Evolutionary conservation across 2,888 invertebrate species (phyloP).

Genomic region (Rhodophaea formosa): DNA sequence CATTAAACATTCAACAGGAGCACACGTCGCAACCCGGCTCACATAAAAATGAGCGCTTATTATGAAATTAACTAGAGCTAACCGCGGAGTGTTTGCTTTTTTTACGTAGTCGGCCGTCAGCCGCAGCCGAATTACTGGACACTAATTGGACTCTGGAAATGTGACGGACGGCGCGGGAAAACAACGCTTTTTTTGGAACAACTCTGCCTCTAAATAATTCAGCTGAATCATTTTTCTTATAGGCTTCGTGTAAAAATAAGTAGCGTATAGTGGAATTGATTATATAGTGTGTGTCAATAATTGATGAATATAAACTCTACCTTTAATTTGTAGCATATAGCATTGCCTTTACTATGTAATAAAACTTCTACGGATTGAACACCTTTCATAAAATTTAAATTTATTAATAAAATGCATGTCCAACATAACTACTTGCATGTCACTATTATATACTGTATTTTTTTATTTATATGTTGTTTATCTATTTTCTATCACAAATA

Average conservation of each 20-base stretch:
- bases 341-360: too few species aligned
- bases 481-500: too few species aligned
- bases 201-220: constrained; percentile 40
- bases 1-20: constrained; percentile 72
- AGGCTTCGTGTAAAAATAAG: constrained; percentile 18
- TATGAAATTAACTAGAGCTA: constrained; percentile 76
- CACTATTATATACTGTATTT: too few species aligned
- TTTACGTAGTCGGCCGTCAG: constrained; percentile 69
- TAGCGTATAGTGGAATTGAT: constrained; percentile 11
- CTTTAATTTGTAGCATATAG: too few species aligned
- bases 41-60: constrained; percentile 79
- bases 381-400: too few species aligned
- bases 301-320: too few species aligned
- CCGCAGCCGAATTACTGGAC: constrained; percentile 75
- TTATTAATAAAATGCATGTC: too few species aligned
- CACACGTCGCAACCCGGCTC: constrained; percentile 61
- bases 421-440: too few species aligned
- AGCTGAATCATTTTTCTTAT: constrained; percentile 39
- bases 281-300: too few species aligned
- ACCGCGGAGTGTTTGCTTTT: constrained; percentile 61
- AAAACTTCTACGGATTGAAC: too few species aligned
- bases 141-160: constrained; percentile 78
- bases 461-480: too few species aligned
- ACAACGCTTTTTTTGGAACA: constrained; percentile 48
- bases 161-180: constrained; percentile 71